Conservation (phyloP, 2,888 invertebrate genomes). For the Apotomis capreana region DNA sequence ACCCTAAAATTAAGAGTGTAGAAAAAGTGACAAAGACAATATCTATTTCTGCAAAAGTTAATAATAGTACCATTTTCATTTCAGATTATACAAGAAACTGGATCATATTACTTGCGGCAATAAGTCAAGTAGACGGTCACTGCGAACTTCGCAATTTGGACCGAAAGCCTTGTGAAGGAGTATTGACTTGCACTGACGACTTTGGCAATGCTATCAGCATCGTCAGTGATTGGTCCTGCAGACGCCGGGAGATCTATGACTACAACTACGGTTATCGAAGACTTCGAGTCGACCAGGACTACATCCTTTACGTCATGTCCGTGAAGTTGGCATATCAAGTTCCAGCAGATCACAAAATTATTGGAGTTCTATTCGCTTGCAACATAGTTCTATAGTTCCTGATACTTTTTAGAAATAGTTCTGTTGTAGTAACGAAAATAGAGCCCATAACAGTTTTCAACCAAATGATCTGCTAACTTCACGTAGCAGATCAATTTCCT, state of each 20-base stretch:
- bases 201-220: background rate
- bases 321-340: no score
- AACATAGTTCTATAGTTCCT: no score
- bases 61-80: background rate
- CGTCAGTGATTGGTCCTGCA: conserved; percentile 27
- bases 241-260: conserved; percentile 23
- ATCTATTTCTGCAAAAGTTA: background rate
- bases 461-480: no score
- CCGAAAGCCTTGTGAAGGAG: conserved; percentile 8
- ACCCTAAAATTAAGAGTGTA: no score
- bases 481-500: no score
- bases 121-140: background rate
- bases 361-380: no score
- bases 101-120: conserved; percentile 17
- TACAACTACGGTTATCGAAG: conserved; percentile 9
- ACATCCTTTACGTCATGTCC: conserved; percentile 20
- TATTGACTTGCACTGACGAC: conserved; percentile 9
- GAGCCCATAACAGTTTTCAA: no score
- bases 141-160: conserved; percentile 6
- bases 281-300: conserved; percentile 12
- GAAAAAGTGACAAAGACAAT: background rate
- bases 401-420: no score
- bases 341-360: no score
- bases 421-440: no score
- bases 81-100: background rate